Base-by-base conservation (phyloP, 1,140 invertebrate genomes). In the Aplysia californica region DNA sequence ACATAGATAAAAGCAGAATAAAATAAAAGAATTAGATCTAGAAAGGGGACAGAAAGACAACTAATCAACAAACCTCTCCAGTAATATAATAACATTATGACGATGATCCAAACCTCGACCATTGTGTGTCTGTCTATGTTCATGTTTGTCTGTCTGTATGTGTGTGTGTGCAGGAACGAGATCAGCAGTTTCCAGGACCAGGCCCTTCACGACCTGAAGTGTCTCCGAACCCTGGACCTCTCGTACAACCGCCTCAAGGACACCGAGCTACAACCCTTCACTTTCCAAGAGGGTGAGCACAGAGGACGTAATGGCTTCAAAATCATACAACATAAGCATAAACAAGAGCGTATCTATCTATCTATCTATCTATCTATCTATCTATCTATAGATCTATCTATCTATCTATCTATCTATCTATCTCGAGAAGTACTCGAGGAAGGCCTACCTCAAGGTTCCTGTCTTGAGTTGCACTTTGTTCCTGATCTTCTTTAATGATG, bases 211-310 rank as follows among this genome's bases (percentile, higher is more conserved):
- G 23, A 58, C 23, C 55, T 71, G 44, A 2, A 2, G 29, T 58
- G 69, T 41, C 15, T 71, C 18, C 20, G 50, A 26, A 33, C 69
- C 4, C 26, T 71, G n/a, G 44, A 71, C 38, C 44, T 71, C n/a
- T 71, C 69, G 15, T 58, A 56, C 44, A 58, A 71, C n/a, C 6
- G 26, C 23, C 44, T 69, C 21, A 69, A 21, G 23, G 10, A 4
- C 36, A 23, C 36, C 33, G 33, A 26, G 18, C 23, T 71, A 1
- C 31, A 33, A 1, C 1, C 1, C 5, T 15, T 58, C 18, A 31
- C 35, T 3, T 71, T 71, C 20, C 35, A 58, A 35, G 18, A 58
- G 3, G 55, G 44, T 58, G 18, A 56, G 31, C 5, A 5, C 5
- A 18, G 23, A 35, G 38, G 15, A 35, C 35, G 38, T 35, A 66